Base-by-base conservation (phyloP, 2,113 vertebrate species). In the Labeo catla region DNA sequence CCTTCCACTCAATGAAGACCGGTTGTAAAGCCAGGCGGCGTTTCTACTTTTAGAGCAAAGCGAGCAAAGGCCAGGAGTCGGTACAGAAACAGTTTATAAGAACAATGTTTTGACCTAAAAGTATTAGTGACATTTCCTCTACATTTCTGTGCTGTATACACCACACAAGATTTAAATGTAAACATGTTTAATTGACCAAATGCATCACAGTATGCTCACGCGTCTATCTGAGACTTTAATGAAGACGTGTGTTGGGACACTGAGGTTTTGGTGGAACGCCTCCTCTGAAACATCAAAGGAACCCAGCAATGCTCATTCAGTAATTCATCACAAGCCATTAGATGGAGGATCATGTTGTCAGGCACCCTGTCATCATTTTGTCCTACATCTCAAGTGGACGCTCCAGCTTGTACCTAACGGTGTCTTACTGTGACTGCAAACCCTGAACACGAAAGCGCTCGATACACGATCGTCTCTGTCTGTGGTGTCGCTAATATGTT, bases 21-120 rank as follows among this genome's bases (percentile, higher is more conserved):
- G 23, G 12, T 90, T 61, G 63, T 86, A 85, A 87, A 90, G 90
- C 88, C 86, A 86, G 86, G 91, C 87, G 90, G 87, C 6, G 45
- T 50, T 79, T 86, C 84, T 79, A 79, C 84, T 79, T 86, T 86
- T 86, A 86, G 84, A 66, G 43, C 23, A 15, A 43, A 45, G 74
- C 83, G 50, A 77, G 83, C 43, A 74, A 61, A 54, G 63, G 61
- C 34, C 49, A 80, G 45, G 59, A 85, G 73, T n/a, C 43, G 21
- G 34, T 79, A 9, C 19, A n/a, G 61, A 54, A 49, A 83, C 59
- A 83, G 65, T 68, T 70, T 54, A 36, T 36, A 83, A 36, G 63
- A 12, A 82, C 45, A 65, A 6, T 34, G 59, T 49, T 81, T 65
- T 81, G 13, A 81, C 59, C 12, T 65, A 9, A 15, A 65, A 23